Evolutionary conservation across 2,888 invertebrate species (phyloP).

Genomic region (Ormyrus thymus): DNA sequence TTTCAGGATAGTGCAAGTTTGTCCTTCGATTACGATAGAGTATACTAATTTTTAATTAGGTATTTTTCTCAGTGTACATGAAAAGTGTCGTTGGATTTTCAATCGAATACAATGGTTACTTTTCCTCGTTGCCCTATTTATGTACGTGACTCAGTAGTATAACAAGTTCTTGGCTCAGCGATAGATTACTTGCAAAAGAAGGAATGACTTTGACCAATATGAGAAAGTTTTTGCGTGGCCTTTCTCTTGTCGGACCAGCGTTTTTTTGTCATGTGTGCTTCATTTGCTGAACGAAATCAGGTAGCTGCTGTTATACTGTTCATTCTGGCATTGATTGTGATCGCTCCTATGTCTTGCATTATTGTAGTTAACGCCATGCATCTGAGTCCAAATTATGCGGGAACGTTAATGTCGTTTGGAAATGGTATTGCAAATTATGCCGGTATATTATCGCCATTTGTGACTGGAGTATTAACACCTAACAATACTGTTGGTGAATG

Average conservation of each 20-base stretch:
- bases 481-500: no score
- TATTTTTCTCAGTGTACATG: no score
- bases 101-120: conserved; percentile 72
- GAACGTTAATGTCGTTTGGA: conserved; percentile 74
- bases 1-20: no score
- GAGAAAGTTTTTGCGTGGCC: conserved; percentile 74
- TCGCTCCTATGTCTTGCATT: conserved; percentile 76
- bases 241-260: conserved; percentile 74
- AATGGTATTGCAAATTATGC: conserved; percentile 83
- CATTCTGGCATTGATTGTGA: conserved; percentile 71
- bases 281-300: no score
- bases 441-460: background rate
- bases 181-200: conserved; percentile 70
- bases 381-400: conserved; percentile 75
- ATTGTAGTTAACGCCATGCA: conserved; percentile 76
- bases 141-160: conserved; percentile 73
- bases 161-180: conserved; percentile 71
- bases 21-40: no score
- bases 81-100: conserved; percentile 72
- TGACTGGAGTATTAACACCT: no score
- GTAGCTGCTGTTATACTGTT: conserved; percentile 75
- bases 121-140: conserved; percentile 74
- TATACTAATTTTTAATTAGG: no score
- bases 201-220: conserved; percentile 71
- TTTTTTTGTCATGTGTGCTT: conserved; percentile 63